Conservation (phyloP, 92 coral and sea anemone genomes). For the Palythoa grandiflora region DNA sequence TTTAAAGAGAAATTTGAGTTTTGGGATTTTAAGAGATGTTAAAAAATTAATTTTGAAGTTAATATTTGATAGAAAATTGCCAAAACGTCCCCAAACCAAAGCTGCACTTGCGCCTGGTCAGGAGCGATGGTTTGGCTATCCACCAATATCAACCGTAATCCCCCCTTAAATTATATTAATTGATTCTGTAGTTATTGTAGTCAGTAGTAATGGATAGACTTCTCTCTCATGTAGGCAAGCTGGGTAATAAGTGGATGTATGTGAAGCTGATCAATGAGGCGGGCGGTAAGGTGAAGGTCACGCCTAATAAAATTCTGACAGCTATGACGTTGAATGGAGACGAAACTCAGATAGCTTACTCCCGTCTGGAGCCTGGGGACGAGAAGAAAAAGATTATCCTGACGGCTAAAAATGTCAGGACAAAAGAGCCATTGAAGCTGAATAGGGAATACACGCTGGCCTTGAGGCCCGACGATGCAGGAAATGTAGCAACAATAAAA, state of each 20-base stretch:
- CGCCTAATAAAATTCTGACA: constrained; percentile 69
- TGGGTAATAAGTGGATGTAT: constrained; percentile 71
- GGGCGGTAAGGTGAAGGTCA: constrained; percentile 59
- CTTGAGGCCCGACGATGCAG: constrained; percentile 75
- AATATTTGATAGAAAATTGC: no score
- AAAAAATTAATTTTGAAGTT: no score
- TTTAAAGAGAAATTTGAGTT: no score
- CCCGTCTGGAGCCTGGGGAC: constrained; percentile 79
- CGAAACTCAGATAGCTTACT: constrained; percentile 72
- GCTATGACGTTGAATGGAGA: constrained; percentile 66
- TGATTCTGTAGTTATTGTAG: not conserved
- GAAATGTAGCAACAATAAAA: constrained; percentile 68
- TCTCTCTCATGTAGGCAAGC: constrained; percentile 29
- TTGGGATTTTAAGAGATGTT: no score
- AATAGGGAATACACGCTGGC: constrained; percentile 77
- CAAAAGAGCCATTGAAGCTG: constrained; percentile 65
- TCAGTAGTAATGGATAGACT: not conserved
- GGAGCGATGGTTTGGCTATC: no score
- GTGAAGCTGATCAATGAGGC: constrained; percentile 71
- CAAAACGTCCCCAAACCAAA: no score
- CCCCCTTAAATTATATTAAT: not conserved
- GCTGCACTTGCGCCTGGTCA: no score
- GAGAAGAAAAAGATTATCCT: constrained; percentile 76
- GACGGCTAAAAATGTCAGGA: constrained; percentile 60
- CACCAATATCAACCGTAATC: no score